Evolutionary conservation across 2,888 invertebrate genomes (phyloP).

Genomic region (Ypsolopha scabrella): DNA sequence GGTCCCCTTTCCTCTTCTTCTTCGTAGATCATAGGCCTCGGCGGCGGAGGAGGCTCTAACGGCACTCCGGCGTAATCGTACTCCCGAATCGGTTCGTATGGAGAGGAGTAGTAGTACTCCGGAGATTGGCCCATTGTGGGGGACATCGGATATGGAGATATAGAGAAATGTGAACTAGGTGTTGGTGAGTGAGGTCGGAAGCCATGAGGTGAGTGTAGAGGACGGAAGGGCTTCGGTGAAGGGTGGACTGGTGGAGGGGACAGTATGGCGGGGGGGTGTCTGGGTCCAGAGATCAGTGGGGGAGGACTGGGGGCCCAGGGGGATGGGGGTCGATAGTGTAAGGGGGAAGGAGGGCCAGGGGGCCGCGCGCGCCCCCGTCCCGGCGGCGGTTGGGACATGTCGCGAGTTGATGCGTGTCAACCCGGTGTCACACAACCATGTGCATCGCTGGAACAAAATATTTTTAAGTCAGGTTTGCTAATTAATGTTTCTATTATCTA

Average conservation of each 20-base stretch:
- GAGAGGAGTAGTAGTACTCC: conserved; percentile 70
- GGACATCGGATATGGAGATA: conserved; percentile 64
- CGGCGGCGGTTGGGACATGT: conserved; percentile 64
- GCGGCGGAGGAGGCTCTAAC: conserved; percentile 82
- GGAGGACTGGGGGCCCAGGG: conserved; percentile 83
- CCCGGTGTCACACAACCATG: conserved; percentile 65
- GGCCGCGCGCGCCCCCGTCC: conserved; percentile 59
- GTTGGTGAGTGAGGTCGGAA: conserved; percentile 58
- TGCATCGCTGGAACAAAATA: conserved; percentile 61
- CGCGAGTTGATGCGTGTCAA: conserved; percentile 64
- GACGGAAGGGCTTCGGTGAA: conserved; percentile 60
- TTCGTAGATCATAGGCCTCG: conserved; percentile 72
- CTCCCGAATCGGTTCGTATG: conserved; percentile 71
- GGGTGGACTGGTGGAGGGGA: conserved; percentile 71
- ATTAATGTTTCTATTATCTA: neutral
- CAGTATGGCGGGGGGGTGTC: conserved; percentile 66
- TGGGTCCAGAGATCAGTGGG: conserved; percentile 75
- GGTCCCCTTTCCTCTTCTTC: conserved; percentile 84
- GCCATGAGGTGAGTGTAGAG: conserved; percentile 55
- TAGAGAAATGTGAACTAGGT: conserved; percentile 62
- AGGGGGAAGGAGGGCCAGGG: conserved; percentile 66
- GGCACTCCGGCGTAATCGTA: conserved; percentile 82
- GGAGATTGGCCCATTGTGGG: conserved; percentile 72
- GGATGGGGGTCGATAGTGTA: conserved; percentile 79
- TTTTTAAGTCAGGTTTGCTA: neutral